Base-by-base conservation (phyloP, 1,140 invertebrate species). In the Pachyrhynchus sulphureomaculatus region DNA sequence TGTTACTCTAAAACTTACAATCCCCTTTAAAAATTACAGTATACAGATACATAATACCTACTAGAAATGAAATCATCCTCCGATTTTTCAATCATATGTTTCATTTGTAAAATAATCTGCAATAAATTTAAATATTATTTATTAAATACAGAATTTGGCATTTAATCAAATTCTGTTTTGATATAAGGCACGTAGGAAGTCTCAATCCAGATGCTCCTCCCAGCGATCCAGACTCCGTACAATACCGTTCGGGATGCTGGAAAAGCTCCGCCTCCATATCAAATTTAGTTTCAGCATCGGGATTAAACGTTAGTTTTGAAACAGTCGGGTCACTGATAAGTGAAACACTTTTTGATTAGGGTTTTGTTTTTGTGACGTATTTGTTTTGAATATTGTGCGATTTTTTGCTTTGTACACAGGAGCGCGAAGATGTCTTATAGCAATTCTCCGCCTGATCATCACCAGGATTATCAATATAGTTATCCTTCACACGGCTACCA, bases 381-480 rank as follows among this genome's bases (percentile, higher is more conserved):
- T n/a, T 44, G 12, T 21, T 55, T 44, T 26, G 6, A n/a, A 4
- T 32, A 10, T 44, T 56, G 6, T 20, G 23, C 9, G 48, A 34
- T 51, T 18, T 51, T 12, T 57, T 57, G 21, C 3, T 17, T 23
- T 47, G 3, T 39, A 62, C n/a, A 12, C 12, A 12, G 15, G 13
- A 13, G 10, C 9, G 9, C 23, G 26, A 65, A 34, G 32, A 69
- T 68, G 68, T 63, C 66, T 10, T 69, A 65, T 32, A 67, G 55
- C 26, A 69, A 69, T 47, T 69, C 65, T 4, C 53, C 63, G 8
- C 52, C 60, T 13, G 61, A 61, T 48, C 62, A 63, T 60, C 67
- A 62, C 29, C 51, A 61, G 44, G 66, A 69, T 59, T 69, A 56
- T 63, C 67, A 69, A 17, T 69, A 66, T 58, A 53, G 59, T 6